A percentile compares a stretch with the other conserved stretches of the same genome.
Conservation (phyloP, 2,113 vertebrate genomes). For the Malurus cyaneus region DNA sequence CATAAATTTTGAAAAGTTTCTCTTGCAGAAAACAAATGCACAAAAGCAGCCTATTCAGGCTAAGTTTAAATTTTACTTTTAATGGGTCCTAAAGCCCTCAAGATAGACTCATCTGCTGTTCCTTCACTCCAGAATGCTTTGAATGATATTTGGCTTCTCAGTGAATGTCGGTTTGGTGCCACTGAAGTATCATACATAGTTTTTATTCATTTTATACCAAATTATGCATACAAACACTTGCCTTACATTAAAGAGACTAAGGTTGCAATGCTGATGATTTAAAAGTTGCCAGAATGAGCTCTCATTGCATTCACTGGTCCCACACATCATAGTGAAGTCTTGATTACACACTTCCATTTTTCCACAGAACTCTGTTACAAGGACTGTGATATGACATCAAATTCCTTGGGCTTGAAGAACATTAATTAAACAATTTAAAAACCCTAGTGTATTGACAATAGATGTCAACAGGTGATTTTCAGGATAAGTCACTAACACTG, state of each 20-base stretch:
- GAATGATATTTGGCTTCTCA: not conserved
- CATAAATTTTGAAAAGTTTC: not conserved
- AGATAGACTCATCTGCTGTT: not conserved
- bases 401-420: not conserved
- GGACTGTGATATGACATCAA: rapidly evolving
- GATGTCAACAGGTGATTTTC: not conserved
- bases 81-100: not conserved
- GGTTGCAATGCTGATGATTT: not conserved
- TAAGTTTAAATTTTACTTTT: not conserved
- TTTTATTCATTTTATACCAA: not conserved
- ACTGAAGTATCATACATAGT: not conserved
- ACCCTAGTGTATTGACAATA: not conserved
- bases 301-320: not conserved
- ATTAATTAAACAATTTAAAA: not conserved
- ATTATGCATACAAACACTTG: not conserved
- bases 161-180: not conserved
- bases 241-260: not conserved
- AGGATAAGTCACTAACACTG: not conserved
- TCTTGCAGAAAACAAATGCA: not conserved
- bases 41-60: not conserved
- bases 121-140: not conserved
- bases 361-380: not conserved
- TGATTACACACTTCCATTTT: not conserved
- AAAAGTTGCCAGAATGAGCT: not conserved
- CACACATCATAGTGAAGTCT: not conserved